Percentiles rank a stretch among this genome's conserved stretches.
phyloP scores from a whole-genome alignment of 2,888 invertebrate species.

The Imbricaverruca yamaguchii region DNA sequence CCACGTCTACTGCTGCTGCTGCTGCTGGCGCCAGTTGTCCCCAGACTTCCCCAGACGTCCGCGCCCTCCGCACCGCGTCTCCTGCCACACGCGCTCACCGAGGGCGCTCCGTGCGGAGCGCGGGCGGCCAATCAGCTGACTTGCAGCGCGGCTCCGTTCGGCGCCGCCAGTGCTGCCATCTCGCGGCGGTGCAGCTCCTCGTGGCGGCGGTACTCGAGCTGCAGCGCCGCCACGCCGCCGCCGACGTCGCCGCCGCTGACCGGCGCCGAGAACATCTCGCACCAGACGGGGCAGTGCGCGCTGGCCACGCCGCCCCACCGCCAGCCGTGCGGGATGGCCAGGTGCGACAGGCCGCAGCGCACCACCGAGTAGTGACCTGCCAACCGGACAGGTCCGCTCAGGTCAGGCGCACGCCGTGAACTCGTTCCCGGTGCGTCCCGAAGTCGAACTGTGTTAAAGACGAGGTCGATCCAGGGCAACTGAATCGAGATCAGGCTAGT shows the following conservation, averaged over 20 bases:
- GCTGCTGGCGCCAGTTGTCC: no score
- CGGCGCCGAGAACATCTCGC: slow-evolving; percentile 47
- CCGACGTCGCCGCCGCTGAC: neutral
- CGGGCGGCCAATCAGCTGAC: neutral
- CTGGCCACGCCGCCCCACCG: slow-evolving; percentile 72
- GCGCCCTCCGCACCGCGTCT: no score
- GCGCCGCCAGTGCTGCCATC: neutral
- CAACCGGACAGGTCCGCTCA: slow-evolving; percentile 27
- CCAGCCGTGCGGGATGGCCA: slow-evolving; percentile 77
- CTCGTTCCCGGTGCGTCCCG: no score
- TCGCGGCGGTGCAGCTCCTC: slow-evolving; percentile 1
- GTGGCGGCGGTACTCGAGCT: neutral
- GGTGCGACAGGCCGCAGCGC: slow-evolving; percentile 60
- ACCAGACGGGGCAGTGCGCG: slow-evolving; percentile 66
- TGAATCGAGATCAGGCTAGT: no score
- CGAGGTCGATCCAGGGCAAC: no score
- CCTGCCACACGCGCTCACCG: no score
- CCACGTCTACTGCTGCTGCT: no score
- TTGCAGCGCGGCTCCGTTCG: neutral
- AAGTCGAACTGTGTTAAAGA: no score
- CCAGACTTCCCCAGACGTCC: no score
- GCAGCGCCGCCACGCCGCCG: neutral
- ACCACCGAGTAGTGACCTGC: slow-evolving; percentile 50
- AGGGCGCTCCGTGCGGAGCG: neutral
- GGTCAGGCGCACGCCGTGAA: no score